Percentiles rank a stretch among this genome's conserved stretches.
phyloP scores from a whole-genome alignment of 2,888 invertebrate genomes.

The Sinelater perroti region DNA sequence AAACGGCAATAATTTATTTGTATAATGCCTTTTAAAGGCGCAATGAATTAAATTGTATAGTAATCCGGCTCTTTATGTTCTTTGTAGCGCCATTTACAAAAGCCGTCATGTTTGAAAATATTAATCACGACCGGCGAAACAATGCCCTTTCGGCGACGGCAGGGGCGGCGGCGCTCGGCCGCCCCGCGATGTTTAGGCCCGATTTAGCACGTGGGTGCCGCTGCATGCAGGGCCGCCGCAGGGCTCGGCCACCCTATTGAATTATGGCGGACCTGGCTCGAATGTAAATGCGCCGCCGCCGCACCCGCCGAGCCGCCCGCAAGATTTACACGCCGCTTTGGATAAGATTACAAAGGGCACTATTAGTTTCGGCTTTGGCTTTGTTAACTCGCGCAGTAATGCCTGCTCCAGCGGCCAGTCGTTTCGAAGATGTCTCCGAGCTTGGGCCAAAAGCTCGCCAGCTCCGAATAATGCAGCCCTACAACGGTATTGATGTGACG shows the following conservation, averaged over 20 bases:
- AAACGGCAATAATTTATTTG: slow-evolving; percentile 49
- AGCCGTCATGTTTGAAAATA: slow-evolving; percentile 51
- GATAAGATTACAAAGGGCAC: slow-evolving; percentile 47
- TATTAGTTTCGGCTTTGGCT: slow-evolving; percentile 38
- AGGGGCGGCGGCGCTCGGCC: slow-evolving; percentile 24
- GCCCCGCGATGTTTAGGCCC: slow-evolving; percentile 43
- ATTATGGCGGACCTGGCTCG: slow-evolving; percentile 46
- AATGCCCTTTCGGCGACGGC: slow-evolving; percentile 43
- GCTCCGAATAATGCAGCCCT: too few species aligned
- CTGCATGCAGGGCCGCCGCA: slow-evolving; percentile 33
- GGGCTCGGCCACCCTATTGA: slow-evolving; percentile 42
- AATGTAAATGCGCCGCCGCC: slow-evolving; percentile 41
- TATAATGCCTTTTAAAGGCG: slow-evolving; percentile 50
- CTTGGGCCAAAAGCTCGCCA: too few species aligned
- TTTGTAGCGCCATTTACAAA: slow-evolving; percentile 48
- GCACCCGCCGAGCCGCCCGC: slow-evolving; percentile 35
- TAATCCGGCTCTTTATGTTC: slow-evolving; percentile 49
- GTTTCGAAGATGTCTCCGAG: too few species aligned
- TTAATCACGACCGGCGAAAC: slow-evolving; percentile 51
- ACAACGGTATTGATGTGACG: too few species aligned
- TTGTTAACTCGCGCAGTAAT: slow-evolving; percentile 19
- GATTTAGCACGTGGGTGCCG: slow-evolving; percentile 46
- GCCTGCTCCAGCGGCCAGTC: neutral
- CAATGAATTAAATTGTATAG: slow-evolving; percentile 51
- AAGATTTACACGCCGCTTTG: slow-evolving; percentile 48